Base-by-base conservation (phyloP, 2,797 vertebrate species). In the Lophotriccus pileatus region DNA sequence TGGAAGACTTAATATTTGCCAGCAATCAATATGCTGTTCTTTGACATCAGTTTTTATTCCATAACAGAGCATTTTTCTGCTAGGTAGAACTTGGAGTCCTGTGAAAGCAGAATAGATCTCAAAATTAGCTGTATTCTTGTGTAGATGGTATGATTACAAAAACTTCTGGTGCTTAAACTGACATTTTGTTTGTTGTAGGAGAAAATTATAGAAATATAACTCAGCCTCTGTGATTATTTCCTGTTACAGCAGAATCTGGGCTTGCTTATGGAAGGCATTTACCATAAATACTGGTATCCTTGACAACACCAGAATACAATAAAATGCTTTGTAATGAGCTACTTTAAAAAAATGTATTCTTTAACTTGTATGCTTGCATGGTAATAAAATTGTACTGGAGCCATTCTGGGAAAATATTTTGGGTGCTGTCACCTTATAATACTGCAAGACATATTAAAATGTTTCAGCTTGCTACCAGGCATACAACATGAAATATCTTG, bases 181-280 rank as follows among this genome's bases (percentile, higher is more conserved):
- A 44, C 28, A 66, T 59, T 95, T 28, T 89, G 11, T 91, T 77
- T 90, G 69, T 93, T 1, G 6, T 14, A 25, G 63, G 60, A 89
- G 17, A 52, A 44, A 72, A 91, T 73, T 80, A 25, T 62, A 36
- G 12, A 91, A 94, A 89, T 84, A 81, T 44, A 94, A 23, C 32
- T 92, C 56, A 41, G 47, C 55, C 18, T 84, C 68, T 37, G 37
- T 83, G 80, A 83, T 66, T 77, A 66, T 58, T 90, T 89, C 18
- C 15, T 91, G 46, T 56, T 89, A 76, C 20, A 78, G 68, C 16
- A 81, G 58, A 90, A 87, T 58, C 50, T 64, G 34, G 23, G 23
- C 50, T 91, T 90, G 47, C 47, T 74, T 90, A 23, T 81, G 68
- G 64, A 96, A 97, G 27, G 25, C 64, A 88, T 94, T 90, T 95